Evolutionary conservation across 2,888 invertebrate genomes (phyloP).

Genomic region (Phengaris alcon): DNA sequence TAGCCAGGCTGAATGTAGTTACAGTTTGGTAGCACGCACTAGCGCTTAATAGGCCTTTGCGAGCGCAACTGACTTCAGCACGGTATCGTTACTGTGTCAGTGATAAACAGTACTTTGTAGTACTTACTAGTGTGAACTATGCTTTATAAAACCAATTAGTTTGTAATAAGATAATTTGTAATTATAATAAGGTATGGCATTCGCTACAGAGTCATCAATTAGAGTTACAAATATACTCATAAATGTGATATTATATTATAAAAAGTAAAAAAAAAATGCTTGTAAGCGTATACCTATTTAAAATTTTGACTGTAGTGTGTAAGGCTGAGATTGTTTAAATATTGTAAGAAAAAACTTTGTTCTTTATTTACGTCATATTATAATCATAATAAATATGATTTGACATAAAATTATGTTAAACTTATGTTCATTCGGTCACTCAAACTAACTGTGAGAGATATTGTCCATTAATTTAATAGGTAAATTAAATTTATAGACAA

Average conservation of each 20-base stretch:
- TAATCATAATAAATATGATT: background rate
- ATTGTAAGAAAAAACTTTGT: conserved; percentile 33
- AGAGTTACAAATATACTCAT: conserved; percentile 68
- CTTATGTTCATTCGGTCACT: background rate
- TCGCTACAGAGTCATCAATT: conserved; percentile 51
- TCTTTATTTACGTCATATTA: conserved; percentile 30
- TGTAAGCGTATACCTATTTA: conserved; percentile 60
- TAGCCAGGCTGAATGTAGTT: conserved; percentile 16
- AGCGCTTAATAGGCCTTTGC: background rate
- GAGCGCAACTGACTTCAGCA: conserved; percentile 4
- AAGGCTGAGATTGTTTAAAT: conserved; percentile 50
- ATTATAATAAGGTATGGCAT: conserved; percentile 56
- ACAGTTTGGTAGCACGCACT: too few species aligned
- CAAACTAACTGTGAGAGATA: background rate
- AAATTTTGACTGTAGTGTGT: conserved; percentile 49
- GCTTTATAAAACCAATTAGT: conserved; percentile 43
- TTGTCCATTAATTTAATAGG: background rate
- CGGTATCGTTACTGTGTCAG: conserved; percentile 10
- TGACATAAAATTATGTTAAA: conserved; percentile 4
- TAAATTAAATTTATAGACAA: too few species aligned
- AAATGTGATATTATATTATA: conserved; percentile 72
- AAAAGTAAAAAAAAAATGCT: conserved; percentile 60
- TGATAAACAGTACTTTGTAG: conserved; percentile 24
- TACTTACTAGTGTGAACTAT: conserved; percentile 45
- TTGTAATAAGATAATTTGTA: conserved; percentile 38